A percentile compares a stretch with the other conserved stretches of the same genome.
Evolutionary conservation across 2,888 invertebrate species (phyloP).

Genomic region (Tryphoninae sp.): DNA sequence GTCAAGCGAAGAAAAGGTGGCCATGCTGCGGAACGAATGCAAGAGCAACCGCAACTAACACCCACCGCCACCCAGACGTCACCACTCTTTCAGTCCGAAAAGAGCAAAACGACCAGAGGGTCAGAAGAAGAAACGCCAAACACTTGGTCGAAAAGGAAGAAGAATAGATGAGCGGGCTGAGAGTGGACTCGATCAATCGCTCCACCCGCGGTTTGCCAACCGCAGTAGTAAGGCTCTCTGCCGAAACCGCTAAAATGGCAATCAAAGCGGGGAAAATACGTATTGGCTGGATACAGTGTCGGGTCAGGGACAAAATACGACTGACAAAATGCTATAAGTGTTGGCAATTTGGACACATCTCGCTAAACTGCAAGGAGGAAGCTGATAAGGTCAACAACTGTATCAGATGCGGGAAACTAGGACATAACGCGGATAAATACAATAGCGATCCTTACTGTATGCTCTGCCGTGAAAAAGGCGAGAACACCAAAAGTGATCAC

Average conservation of each 20-base stretch:
- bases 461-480: slow-evolving; percentile 37
- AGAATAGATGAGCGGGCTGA: slow-evolving; percentile 21
- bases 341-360: slow-evolving; percentile 46
- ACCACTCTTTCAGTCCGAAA: too few species aligned
- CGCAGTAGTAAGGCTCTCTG: slow-evolving; percentile 41
- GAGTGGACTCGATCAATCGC: neutral
- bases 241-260: slow-evolving; percentile 30
- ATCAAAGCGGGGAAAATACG: slow-evolving; percentile 18
- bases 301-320: slow-evolving; percentile 32
- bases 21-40: neutral
- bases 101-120: too few species aligned
- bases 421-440: slow-evolving; percentile 56
- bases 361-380: slow-evolving; percentile 14
- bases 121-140: too few species aligned
- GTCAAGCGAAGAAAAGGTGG: neutral
- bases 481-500: slow-evolving; percentile 29
- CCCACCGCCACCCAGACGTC: too few species aligned
- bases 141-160: too few species aligned
- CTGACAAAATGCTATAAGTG: slow-evolving; percentile 52
- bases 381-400: slow-evolving; percentile 21
- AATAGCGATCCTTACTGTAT: slow-evolving; percentile 31
- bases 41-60: too few species aligned
- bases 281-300: slow-evolving; percentile 58
- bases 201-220: neutral
- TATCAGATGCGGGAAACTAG: slow-evolving; percentile 57